These are phyloP conservation scores for Halictus quadricinctus DNA, from an alignment of 2,888 invertebrate genomes.

Conservation along the genomic window DNA sequence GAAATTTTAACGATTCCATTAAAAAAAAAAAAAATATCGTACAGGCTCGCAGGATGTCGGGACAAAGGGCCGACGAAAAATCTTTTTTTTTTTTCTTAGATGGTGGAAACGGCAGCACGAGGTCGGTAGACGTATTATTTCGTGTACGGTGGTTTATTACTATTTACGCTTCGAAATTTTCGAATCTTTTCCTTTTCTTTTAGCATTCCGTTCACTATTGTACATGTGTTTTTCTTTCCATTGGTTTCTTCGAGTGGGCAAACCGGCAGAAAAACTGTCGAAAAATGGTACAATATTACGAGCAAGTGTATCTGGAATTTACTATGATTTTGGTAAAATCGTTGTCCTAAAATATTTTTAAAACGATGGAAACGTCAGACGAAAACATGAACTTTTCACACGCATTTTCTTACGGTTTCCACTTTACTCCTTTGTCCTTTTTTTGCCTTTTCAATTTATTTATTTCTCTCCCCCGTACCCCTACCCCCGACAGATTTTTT, in stretches of 20 bases:
- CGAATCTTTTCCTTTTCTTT: background rate
- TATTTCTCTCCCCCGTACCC: background rate
- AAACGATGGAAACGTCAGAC: background rate
- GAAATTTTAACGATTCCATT: background rate
- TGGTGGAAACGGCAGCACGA: background rate
- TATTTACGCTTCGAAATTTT: background rate
- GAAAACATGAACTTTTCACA: slow-evolving; percentile 9
- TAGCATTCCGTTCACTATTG: background rate
- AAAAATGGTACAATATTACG: background rate
- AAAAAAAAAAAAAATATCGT: background rate
- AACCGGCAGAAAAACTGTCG: background rate
- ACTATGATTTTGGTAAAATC: background rate
- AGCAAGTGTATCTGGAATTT: background rate
- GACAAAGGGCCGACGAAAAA: background rate
- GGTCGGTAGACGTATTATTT: background rate
- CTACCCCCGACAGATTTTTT: background rate
- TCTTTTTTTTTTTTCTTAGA: no score
- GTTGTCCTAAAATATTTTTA: background rate
- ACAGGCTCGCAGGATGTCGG: background rate
- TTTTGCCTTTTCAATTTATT: background rate
- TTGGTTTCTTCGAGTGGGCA: background rate
- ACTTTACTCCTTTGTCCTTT: background rate
- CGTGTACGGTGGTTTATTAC: background rate
- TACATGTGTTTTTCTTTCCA: background rate
- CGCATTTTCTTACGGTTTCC: background rate